phyloP scores from a whole-genome alignment of 2,797 vertebrate genomes.

The Triplophysa bombifrons region DNA sequence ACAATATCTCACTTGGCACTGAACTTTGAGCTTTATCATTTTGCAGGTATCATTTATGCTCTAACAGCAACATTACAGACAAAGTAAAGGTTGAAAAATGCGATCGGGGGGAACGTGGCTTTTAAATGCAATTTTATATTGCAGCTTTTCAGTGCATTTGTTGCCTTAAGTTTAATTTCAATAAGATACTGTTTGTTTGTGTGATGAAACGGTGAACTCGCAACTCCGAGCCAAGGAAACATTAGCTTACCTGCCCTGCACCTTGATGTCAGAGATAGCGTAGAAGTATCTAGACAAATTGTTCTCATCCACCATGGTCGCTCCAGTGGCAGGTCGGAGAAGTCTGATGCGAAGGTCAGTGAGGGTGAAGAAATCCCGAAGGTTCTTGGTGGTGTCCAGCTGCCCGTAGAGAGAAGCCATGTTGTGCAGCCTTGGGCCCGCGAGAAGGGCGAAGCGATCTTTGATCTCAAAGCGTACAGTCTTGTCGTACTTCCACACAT shows the following conservation, averaged over 20 bases:
- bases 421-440: constrained; percentile 92
- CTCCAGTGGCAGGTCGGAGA: constrained; percentile 91
- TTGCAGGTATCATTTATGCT: no score
- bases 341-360: constrained; percentile 94
- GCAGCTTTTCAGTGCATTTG: not conserved
- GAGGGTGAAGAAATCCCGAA: constrained; percentile 97
- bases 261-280: constrained; percentile 97
- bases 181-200: not conserved
- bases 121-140: no score
- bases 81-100: no score
- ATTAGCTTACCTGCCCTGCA: constrained; percentile 92
- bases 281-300: constrained; percentile 98
- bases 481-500: constrained; percentile 95
- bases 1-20: no score
- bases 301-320: constrained; percentile 92
- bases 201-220: not conserved
- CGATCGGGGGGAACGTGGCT: no score
- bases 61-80: no score
- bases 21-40: no score
- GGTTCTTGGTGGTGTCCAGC: constrained; percentile 96
- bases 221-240: not conserved
- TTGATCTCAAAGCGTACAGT: constrained; percentile 98
- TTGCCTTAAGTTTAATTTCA: not conserved
- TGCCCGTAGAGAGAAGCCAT: constrained; percentile 98
- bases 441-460: constrained; percentile 95